phyloP scores from a whole-genome alignment of 2,888 invertebrate genomes.

The Caenorhabditis afra region DNA sequence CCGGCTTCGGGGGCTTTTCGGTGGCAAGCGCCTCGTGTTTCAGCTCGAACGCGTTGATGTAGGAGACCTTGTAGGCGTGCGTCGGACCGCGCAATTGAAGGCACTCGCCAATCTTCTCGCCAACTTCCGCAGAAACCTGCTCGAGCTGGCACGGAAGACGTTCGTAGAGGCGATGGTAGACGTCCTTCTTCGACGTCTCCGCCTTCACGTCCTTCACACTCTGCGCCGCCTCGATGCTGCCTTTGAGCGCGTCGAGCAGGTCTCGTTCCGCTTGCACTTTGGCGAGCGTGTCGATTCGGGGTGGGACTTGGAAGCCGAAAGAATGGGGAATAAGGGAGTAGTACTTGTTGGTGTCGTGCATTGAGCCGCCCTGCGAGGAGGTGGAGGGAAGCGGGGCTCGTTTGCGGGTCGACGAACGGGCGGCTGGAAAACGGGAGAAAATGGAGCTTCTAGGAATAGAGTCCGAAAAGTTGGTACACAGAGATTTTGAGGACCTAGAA shows the following conservation, averaged over 20 bases:
- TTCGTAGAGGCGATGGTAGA: conserved; percentile 54
- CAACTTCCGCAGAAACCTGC: conserved; percentile 27
- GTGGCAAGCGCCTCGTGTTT: neutral
- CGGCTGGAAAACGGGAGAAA: neutral
- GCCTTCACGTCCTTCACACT: conserved; percentile 37
- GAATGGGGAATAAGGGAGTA: conserved; percentile 59
- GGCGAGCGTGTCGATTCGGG: conserved; percentile 42
- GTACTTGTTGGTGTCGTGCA: conserved; percentile 49
- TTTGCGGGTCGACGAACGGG: conserved; percentile 27
- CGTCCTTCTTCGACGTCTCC: conserved; percentile 28
- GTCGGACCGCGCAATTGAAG: conserved; percentile 47
- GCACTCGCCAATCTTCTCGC: conserved; percentile 36
- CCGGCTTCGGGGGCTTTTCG: neutral
- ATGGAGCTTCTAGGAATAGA: too few relatives aligned
- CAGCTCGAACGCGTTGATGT: conserved; percentile 40
- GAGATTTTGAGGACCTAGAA: too few relatives aligned
- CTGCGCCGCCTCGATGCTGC: conserved; percentile 52
- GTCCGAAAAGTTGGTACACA: too few relatives aligned
- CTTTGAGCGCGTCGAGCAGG: conserved; percentile 52
- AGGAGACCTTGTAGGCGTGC: conserved; percentile 26
- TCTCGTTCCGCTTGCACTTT: conserved; percentile 42
- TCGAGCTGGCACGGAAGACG: conserved; percentile 43
- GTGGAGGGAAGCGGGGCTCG: neutral
- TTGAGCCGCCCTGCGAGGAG: neutral
- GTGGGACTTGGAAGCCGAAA: conserved; percentile 53